Evolutionary conservation across 2,797 vertebrate genomes (phyloP).

Genomic region (Sebastes umbrosus): DNA sequence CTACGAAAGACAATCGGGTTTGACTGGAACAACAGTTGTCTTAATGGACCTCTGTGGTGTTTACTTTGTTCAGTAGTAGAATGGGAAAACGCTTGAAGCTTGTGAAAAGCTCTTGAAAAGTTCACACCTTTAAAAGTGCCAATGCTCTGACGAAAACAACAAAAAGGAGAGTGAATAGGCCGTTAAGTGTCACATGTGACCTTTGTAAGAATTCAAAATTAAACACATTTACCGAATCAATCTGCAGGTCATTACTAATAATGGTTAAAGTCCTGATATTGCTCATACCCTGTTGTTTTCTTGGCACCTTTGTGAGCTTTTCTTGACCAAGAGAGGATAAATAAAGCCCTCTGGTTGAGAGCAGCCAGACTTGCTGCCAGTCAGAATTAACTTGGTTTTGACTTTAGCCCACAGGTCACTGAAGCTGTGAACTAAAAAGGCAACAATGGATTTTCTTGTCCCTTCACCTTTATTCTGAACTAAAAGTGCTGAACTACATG

Average conservation of each 20-base stretch:
- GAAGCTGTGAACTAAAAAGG: not conserved
- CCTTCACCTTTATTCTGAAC: not conserved
- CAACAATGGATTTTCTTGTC: not conserved
- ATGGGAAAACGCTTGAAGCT: not conserved
- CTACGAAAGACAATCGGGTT: not conserved
- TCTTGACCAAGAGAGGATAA: not conserved
- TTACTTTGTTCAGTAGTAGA: not conserved
- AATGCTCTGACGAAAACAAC: not conserved
- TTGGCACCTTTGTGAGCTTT: not conserved
- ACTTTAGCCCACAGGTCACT: not conserved
- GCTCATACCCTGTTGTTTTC: not conserved
- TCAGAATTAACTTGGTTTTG: not conserved
- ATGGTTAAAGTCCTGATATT: not conserved
- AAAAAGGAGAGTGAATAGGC: not conserved
- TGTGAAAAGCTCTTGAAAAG: not conserved
- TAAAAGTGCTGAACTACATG: rapidly evolving
- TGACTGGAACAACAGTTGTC: not conserved
- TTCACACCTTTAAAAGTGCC: not conserved
- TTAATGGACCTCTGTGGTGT: not conserved
- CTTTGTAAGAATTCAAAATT: not conserved
- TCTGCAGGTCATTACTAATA: not conserved
- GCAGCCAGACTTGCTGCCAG: not conserved
- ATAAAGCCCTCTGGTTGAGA: not conserved
- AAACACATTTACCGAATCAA: not conserved
- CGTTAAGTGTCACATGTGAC: not conserved